Percentiles rank a stretch among this genome's conserved stretches.
These are phyloP conservation scores for Meiosimyza decipiens DNA, from an alignment of 2,888 invertebrate genomes.

Conservation along the genomic window DNA sequence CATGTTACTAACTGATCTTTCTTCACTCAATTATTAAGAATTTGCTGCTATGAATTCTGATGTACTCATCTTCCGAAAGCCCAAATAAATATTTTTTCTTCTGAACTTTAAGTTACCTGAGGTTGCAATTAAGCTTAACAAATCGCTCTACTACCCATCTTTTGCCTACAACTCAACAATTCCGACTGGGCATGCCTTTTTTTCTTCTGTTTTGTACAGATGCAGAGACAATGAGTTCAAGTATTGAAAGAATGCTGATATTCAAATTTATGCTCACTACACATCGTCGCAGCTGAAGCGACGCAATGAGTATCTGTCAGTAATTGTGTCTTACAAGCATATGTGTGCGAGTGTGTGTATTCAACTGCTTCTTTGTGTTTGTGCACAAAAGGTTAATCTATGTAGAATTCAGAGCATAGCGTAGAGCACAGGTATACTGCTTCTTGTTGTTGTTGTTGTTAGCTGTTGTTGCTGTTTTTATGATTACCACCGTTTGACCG, in stretches of 20 bases:
- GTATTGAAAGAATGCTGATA: slow-evolving; percentile 16
- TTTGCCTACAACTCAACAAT: too few relatives aligned
- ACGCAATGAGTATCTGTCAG: slow-evolving; percentile 10
- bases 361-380: slow-evolving; percentile 2
- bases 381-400: not conserved
- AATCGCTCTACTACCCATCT: too few relatives aligned
- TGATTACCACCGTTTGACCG: slow-evolving; percentile 17
- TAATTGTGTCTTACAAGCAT: not conserved
- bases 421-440: not conserved
- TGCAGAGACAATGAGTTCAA: slow-evolving; percentile 13
- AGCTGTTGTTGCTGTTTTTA: slow-evolving; percentile 7
- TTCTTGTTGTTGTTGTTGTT: not conserved
- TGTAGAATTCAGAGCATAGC: slow-evolving; percentile 10
- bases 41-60: too few relatives aligned
- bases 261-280: slow-evolving; percentile 5
- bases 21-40: too few relatives aligned
- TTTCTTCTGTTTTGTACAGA: not conserved
- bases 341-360: not conserved
- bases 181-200: too few relatives aligned
- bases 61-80: too few relatives aligned
- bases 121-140: too few relatives aligned
- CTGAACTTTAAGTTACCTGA: too few relatives aligned
- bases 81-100: too few relatives aligned
- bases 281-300: too few relatives aligned
- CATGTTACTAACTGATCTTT: too few relatives aligned